Evolutionary conservation across 2,113 vertebrate species (phyloP).

Genomic region (Grus americana): DNA sequence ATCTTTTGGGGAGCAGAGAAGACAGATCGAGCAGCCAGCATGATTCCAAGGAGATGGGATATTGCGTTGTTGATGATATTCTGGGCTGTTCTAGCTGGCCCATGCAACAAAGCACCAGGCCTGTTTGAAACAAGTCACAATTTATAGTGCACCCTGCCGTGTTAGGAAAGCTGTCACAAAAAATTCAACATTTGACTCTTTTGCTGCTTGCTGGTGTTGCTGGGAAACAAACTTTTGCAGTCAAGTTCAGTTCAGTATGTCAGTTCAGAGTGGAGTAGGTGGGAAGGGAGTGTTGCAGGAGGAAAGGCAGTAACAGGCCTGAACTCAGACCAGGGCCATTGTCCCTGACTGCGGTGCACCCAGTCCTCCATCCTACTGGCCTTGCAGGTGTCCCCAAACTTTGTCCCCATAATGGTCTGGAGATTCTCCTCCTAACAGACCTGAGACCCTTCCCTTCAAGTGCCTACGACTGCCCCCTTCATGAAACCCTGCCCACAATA

Average conservation of each 20-base stretch:
- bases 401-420: background rate
- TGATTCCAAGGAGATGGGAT: background rate
- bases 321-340: background rate
- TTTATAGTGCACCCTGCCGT: background rate
- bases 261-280: background rate
- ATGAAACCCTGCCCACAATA: background rate
- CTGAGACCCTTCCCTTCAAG: background rate
- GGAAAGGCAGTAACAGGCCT: background rate
- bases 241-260: background rate
- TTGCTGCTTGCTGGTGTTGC: background rate
- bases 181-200: background rate
- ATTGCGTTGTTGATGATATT: background rate
- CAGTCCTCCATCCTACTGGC: background rate
- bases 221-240: background rate
- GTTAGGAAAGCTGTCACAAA: background rate
- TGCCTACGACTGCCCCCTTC: background rate
- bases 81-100: background rate
- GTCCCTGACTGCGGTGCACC: background rate
- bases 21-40: background rate
- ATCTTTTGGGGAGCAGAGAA: background rate
- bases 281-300: background rate
- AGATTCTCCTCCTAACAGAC: background rate
- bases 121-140: background rate
- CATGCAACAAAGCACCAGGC: background rate
- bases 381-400: background rate